Evolutionary conservation across 2,888 invertebrate species (phyloP), one percentile per base, ranked within the genome.

Genomic region (Morpho helenor): DNA sequence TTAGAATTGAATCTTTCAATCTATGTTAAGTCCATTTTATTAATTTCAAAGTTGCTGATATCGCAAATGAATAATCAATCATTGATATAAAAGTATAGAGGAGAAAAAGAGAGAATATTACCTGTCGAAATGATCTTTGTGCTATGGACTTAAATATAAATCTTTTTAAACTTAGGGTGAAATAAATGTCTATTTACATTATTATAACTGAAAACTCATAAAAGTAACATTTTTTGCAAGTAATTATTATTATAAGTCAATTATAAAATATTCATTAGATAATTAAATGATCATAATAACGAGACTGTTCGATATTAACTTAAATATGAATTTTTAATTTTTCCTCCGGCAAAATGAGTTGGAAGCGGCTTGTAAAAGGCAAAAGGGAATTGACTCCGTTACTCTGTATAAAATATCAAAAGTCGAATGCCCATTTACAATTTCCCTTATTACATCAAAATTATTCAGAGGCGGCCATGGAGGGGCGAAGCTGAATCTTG

Each of bases 401-500:
- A 59, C 66, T 56, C 60, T 61, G 67, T 70, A 69, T 68, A 71
- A 74, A 79, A 78, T 75, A 78, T 77, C 72, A 77, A 75, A 75
- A 79, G 71, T 76, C 75, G 77, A 81, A 84, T 82, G 79, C 77
- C 78, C 81, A 88, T 86, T 86, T 86, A 83, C 80, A 85, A 86
- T 84, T 84, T 85, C 80, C 80, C 80, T 87, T 85, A 88, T 87
- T 87, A 84, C 80, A 79, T 79, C 75, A 83, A 87, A 88, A 87
- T 87, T 87, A 89, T 88, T 81, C 87, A 84, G 82, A 77, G 83
- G 84, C 82, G 78, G 69, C 76, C 79, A 76, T 77, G 76, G 72
- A 75, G 76, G 79, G 80, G 76, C 77, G 82, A 83, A 81, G 86
- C 84, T 81, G 87, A 87, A 89, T 89, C 87, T 84, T 84, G 87